Base-by-base conservation (phyloP, 2,888 invertebrate species). In the Cecidostiba fungosa region DNA sequence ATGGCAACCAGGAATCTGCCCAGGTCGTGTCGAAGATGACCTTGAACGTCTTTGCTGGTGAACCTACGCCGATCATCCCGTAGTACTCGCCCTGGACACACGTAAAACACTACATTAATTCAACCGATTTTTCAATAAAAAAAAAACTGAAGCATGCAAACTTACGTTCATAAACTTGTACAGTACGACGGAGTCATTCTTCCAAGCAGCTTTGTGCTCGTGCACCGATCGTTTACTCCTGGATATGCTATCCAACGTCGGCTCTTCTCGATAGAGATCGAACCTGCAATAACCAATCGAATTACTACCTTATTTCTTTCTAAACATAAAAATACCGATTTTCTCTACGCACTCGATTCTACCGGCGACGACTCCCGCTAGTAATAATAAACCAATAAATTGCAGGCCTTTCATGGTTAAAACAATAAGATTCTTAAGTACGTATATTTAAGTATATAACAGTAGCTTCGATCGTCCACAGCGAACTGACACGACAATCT, bases 11-110 rank as follows among this genome's bases (percentile, higher is more conserved):
- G 4, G 93, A 90, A 76, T 94, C 91, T 5, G 91, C 90, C 94
- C 94, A 95, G 3, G 94, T 92, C 2, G 95, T 94, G 87, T 94
- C 94, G 87, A 95, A 94, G 54, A 93, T 90, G 36, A 95, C 93
- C 88, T 94, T 94, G 87, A 94, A 93, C 47, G 89, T 89, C 89
- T 94, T 93, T 1, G 94, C 93, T 39, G 94, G 94, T 73, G 92
- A 91, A 62, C 95, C 95, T 39, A 95, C 91, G 8, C 92, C 90
- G 29, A 94, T 91, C 82, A 91, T 81, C 23, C 94, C 94, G 91
- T 94, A 95, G 90, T 94, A 94, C 90, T 95, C 94, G 59, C 92
- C 90, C 94, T 95, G 88, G 86, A 84, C 85, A 78, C 43, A 84
- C 77, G 32, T 8, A 62, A 66, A 70, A 26, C 6, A 19, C 26